Percentiles rank a stretch among this genome's conserved stretches.
These are phyloP conservation scores for Tiliacea aurago DNA, from an alignment of 2,888 invertebrate species.

Conservation along the genomic window DNA sequence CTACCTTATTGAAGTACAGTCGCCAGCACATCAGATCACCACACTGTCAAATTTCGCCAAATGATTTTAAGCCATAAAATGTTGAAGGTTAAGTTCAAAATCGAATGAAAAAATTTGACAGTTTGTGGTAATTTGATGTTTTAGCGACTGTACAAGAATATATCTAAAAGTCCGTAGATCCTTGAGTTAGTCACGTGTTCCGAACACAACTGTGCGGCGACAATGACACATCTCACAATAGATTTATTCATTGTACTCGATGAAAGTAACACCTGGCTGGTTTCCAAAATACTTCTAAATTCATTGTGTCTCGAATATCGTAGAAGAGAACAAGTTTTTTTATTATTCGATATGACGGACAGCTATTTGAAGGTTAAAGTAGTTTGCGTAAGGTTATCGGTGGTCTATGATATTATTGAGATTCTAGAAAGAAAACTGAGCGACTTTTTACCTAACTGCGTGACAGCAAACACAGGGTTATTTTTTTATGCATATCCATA, in stretches of 20 bases:
- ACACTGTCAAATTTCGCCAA: no score
- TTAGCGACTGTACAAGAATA: not conserved
- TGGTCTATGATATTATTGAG: not conserved
- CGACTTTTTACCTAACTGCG: not conserved
- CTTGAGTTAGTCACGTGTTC: constrained; percentile 16
- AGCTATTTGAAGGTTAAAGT: not conserved
- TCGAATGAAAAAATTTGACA: no score
- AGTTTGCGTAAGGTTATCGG: not conserved
- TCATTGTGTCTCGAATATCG: not conserved
- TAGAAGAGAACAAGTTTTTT: not conserved
- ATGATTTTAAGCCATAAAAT: no score
- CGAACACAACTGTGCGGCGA: not conserved
- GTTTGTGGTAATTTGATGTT: no score
- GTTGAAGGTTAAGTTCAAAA: no score
- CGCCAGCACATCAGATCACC: no score
- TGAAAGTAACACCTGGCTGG: constrained; percentile 28
- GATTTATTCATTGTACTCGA: not conserved
- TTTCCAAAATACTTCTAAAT: not conserved
- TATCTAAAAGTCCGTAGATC: not conserved
- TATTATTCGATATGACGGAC: not conserved
- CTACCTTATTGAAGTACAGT: not conserved
- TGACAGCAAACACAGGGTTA: not conserved
- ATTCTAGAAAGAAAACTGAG: not conserved
- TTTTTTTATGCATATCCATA: not conserved
- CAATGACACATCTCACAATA: constrained; percentile 27